Evolutionary conservation across 2,113 vertebrate species (phyloP).

Genomic region (Felis chaus): DNA sequence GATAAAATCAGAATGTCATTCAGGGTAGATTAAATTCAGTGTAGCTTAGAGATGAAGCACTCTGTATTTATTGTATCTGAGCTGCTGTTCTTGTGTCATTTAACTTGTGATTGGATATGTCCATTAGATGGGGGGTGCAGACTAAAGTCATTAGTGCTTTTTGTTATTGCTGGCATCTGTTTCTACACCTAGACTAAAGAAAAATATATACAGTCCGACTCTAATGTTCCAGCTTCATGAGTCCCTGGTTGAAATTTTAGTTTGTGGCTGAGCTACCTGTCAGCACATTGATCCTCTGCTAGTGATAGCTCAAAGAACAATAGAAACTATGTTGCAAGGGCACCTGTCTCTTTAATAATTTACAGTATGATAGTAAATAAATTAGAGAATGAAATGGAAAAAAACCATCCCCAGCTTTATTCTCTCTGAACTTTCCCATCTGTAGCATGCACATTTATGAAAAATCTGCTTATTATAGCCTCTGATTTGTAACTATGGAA

Average conservation of each 20-base stretch:
- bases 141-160: conserved; percentile 13
- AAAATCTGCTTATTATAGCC: conserved; percentile 68
- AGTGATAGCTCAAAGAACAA: conserved; percentile 59
- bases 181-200: neutral
- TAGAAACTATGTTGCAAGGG: conserved; percentile 45
- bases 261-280: conserved; percentile 53
- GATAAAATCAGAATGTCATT: conserved; percentile 49
- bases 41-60: conserved; percentile 40
- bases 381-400: conserved; percentile 69
- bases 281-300: conserved; percentile 51
- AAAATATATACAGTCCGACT: neutral
- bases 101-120: conserved; percentile 11
- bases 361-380: conserved; percentile 74
- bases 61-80: conserved; percentile 14
- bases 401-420: conserved; percentile 24
- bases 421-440: conserved; percentile 58
- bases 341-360: conserved; percentile 79
- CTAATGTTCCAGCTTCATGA: conserved; percentile 37
- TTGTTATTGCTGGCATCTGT: conserved; percentile 7
- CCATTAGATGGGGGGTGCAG: conserved; percentile 44
- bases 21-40: conserved; percentile 47
- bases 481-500: conserved; percentile 58
- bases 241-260: conserved; percentile 58
- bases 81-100: neutral
- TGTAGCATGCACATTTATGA: conserved; percentile 45